These are phyloP conservation scores for Uromys caudimaculatus DNA, from an alignment of 2,797 vertebrate genomes.

Conservation along the genomic window DNA sequence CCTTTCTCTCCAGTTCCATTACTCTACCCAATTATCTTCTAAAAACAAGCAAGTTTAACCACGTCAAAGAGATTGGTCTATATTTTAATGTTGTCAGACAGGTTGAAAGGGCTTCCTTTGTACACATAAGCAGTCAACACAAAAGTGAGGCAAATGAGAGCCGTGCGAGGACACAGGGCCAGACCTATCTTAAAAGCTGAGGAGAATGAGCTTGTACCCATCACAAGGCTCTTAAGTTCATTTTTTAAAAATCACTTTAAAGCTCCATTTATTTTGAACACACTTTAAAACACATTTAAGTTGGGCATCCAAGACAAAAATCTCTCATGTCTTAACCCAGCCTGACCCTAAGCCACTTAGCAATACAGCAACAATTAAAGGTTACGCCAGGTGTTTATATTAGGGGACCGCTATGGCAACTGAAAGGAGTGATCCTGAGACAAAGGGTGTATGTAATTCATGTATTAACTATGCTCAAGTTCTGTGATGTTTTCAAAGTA, in stretches of 20 bases:
- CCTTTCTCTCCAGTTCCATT: not conserved
- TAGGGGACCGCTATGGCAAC: not conserved
- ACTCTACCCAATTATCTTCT: not conserved
- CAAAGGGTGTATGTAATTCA: not conserved
- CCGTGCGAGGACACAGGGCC: not conserved
- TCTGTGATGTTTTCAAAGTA: conserved; percentile 8
- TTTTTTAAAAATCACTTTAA: not conserved
- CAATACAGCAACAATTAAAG: not conserved
- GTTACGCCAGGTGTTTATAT: not conserved
- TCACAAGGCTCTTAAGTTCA: not conserved
- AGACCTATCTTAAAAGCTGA: not conserved
- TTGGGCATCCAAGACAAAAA: not conserved
- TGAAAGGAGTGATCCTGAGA: not conserved
- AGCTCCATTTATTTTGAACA: not conserved
- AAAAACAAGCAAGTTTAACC: not conserved
- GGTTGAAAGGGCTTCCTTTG: not conserved
- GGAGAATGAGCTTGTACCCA: not conserved
- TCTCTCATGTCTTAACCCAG: not conserved
- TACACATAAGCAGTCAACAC: no score
- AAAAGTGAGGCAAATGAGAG: not conserved
- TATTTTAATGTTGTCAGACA: not conserved
- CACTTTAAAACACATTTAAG: not conserved
- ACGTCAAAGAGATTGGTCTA: not conserved
- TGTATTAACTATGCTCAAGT: not conserved
- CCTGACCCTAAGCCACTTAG: not conserved